Conservation (phyloP, 2,888 invertebrate genomes). For the Willowsia nigromaculata region DNA sequence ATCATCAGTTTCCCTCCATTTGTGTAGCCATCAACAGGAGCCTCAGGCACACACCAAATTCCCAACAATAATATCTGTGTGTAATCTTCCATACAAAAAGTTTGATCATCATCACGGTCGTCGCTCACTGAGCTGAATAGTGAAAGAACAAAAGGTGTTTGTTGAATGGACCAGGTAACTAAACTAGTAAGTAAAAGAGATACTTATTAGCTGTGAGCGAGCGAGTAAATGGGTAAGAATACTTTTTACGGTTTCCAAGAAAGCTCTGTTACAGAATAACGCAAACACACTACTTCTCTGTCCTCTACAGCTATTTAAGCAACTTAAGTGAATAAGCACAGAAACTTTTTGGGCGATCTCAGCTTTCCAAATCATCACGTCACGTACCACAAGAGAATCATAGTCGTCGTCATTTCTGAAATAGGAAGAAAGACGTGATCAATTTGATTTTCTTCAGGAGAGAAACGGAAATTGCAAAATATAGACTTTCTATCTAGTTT, state of each 20-base stretch:
- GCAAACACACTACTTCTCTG: too few relatives aligned
- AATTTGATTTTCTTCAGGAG: neutral
- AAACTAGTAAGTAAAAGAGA: neutral
- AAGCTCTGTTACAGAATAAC: too few relatives aligned
- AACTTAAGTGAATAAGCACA: neutral
- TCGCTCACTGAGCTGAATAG: neutral
- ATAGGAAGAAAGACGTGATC: neutral
- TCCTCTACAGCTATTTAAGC: neutral
- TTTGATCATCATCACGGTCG: neutral
- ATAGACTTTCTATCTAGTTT: neutral
- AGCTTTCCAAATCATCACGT: neutral
- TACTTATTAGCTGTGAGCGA: neutral
- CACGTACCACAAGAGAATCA: neutral
- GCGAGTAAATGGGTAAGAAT: neutral
- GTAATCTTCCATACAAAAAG: neutral
- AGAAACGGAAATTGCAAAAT: conserved; percentile 4
- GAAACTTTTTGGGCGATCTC: neutral
- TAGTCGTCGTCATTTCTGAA: neutral
- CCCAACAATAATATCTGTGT: neutral
- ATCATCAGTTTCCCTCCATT: neutral
- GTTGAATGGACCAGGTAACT: neutral
- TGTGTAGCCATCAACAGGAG: neutral
- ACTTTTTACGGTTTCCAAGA: neutral
- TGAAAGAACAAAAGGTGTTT: neutral
- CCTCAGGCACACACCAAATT: neutral